These are phyloP conservation scores for Diplazon laetatorius DNA, from an alignment of 2,888 invertebrate genomes.

Conservation along the genomic window DNA sequence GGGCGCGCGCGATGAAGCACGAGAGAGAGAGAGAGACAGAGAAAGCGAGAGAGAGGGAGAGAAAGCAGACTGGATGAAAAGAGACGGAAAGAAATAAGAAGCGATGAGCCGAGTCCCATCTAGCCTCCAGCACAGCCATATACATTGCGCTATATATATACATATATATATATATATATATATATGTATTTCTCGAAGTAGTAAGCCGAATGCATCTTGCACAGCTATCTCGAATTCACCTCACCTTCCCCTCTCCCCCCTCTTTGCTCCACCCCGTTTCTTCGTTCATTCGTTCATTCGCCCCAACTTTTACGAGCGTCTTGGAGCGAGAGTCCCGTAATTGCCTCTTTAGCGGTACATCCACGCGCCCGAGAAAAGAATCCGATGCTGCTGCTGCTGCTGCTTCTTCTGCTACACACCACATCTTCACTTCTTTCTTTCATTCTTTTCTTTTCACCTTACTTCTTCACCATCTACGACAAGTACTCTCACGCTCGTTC, in stretches of 20 bases:
- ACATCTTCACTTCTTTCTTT: conserved; percentile 37
- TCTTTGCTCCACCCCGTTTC: too few relatives aligned
- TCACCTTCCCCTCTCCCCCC: conserved; percentile 12
- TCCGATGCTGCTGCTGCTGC: conserved; percentile 15
- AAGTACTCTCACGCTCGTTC: conserved; percentile 6
- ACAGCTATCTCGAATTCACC: conserved; percentile 25
- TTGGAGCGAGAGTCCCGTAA: conserved; percentile 77
- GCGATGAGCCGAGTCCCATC: neutral
- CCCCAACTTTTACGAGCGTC: conserved; percentile 78
- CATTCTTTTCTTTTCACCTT: conserved; percentile 40
- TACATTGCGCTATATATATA: too few relatives aligned
- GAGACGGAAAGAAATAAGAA: too few relatives aligned
- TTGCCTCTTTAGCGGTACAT: conserved; percentile 79
- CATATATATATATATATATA: too few relatives aligned
- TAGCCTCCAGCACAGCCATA: conserved; percentile 5
- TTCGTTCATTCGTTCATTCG: conserved; percentile 45
- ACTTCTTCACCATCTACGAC: conserved; percentile 25
- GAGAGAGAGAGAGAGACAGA: too few relatives aligned
- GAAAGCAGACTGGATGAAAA: too few relatives aligned
- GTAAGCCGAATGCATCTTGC: conserved; percentile 50
- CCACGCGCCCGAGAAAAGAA: conserved; percentile 33
- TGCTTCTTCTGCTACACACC: conserved; percentile 18
- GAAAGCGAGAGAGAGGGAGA: too few relatives aligned
- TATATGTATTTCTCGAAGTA: conserved; percentile 18
- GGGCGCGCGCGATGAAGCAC: too few relatives aligned